Base-by-base conservation (phyloP, 2,113 vertebrate species). In the Arenaria interpres region DNA sequence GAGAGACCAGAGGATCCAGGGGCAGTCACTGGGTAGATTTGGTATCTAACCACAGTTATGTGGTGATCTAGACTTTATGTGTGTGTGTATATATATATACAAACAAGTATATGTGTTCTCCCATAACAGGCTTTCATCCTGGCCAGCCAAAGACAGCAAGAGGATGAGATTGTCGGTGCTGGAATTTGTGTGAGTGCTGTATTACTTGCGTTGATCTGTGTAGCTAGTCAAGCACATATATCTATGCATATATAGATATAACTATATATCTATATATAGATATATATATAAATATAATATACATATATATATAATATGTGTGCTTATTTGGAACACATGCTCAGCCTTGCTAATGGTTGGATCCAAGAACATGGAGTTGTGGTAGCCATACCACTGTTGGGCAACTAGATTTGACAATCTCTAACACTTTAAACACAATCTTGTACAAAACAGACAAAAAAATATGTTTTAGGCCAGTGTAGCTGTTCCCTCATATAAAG, bases 71-170 rank as follows among this genome's bases (percentile, higher is more conserved):
- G 50, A 28, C 15, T 73, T 25, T 35, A 59, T 23, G 57, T 57
- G 15, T 43, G 2, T 5, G 3, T 22, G 3, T 35, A 1, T 51
- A 0, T 14, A 21, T 72, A 4, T 43, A 14, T 23, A 3, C 23
- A 4, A 9, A 2, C 13, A 6, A 43, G 4, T 27, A 6, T 45
- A 13, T 33, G 4, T n/a, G 18, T 54, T 71, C 76, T 79, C 25
- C n/a, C 30, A 9, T 64, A 60, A 45, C 2, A 50, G 48, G 15
- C 51, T 77, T 89, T 81, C 41, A 46, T 63, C 30, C 7, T 24
- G 32, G 9, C 68, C 28, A 64, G 28, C 14, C 23, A 51, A 57
- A 50, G 7, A 50, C 11, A 9, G 32, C 41, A 67, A 82, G 28
- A 67, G 7, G 37, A 72, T 50, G 14, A 71, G 12, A 20, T 20